Base-by-base conservation (phyloP, 2,797 vertebrate genomes). In the Echiichthys vipera region DNA sequence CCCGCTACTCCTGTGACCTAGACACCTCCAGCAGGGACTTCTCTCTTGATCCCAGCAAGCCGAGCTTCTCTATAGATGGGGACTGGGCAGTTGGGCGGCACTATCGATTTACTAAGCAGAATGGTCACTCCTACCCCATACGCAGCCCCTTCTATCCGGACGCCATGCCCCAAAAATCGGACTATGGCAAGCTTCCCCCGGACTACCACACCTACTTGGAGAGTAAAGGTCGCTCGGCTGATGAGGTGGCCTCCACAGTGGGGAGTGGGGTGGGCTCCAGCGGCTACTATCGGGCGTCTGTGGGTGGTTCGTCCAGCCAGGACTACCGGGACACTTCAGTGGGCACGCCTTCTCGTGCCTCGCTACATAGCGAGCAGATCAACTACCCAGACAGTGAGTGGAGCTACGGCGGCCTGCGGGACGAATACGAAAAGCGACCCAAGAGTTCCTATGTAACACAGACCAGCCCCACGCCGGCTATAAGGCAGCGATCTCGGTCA, bases 371-470 rank as follows among this genome's bases (percentile, higher is more conserved):
- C 0, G 96, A 97, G 81, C 96, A 96, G 86, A 95, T 97, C 88
- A 95, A 93, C 9, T 98, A 96, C 70, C 92, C 95, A 0, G 96
- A 97, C 40, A 81, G 94, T 0, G 96, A 98, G 74, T 98, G 97
- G 97, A 96, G 95, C 30, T 96, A 95, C 2, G 89, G 94, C 3
- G 95, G 90, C 25, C 80, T 92, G 80, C 94, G 96, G 81, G 97
- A 98, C 0, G 96, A 98, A 42, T 96, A 96, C 0, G 97, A 98
- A n/a, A 96, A 96, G 89, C 94, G 98, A 79, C 98, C 98, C 0
- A 99, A 98, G 89, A 98, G 97, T 0, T 99, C 98, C 0, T 98
- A 99, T 3, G 91, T 97, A 79, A 94, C 93, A 37, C 96, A 96
- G 55, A 96, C 95, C 0, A 99, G 97, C 84, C 97, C 98, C 58